Evolutionary conservation across 2,797 vertebrate genomes (phyloP).

Genomic region (Cheirogaleus major): DNA sequence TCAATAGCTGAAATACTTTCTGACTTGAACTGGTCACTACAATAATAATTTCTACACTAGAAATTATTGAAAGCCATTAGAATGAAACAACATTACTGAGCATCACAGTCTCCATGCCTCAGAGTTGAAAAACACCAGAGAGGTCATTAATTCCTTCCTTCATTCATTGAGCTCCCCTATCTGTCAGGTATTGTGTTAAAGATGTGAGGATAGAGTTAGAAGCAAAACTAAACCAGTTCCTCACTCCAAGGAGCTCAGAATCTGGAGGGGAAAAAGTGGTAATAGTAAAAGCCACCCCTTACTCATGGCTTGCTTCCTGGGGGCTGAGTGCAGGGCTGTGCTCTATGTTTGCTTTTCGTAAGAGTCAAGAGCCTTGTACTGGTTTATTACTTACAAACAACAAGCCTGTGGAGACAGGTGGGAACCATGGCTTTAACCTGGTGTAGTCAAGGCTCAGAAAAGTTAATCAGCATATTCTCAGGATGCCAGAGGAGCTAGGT

Average conservation of each 20-base stretch:
- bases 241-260: background rate
- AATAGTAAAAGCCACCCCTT: background rate
- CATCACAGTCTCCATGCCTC: background rate
- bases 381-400: background rate
- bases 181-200: background rate
- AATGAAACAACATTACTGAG: constrained; percentile 3
- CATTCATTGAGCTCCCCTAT: background rate
- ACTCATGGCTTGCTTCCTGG: background rate
- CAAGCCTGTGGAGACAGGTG: background rate
- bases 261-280: background rate
- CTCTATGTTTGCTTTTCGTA: background rate
- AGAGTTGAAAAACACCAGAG: background rate
- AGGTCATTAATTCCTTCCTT: background rate
- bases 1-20: constrained; percentile 41
- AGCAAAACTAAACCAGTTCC: background rate
- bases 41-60: too few species aligned
- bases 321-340: background rate
- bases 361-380: background rate
- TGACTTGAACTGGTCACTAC: background rate
- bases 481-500: background rate
- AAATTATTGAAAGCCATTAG: constrained; percentile 29
- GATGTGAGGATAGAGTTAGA: background rate
- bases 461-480: background rate
- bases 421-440: background rate
- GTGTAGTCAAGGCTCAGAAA: background rate